Evolutionary conservation across 2,888 invertebrate species (phyloP).

Genomic region (Synanthedon vespiformis): DNA sequence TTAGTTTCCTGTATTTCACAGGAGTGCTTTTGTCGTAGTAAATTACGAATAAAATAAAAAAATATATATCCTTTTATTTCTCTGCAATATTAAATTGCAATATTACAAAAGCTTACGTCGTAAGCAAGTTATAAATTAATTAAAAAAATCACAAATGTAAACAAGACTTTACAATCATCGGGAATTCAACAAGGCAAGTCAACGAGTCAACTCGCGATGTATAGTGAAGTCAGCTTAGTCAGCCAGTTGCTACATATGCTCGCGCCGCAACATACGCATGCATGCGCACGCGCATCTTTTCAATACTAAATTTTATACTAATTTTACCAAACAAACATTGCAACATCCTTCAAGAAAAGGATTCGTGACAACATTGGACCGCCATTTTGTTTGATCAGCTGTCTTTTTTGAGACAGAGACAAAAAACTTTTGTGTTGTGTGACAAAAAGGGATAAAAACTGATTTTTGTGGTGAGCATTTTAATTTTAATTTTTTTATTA

Average conservation of each 20-base stretch:
- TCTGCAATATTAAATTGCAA: no score
- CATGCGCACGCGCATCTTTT: slow-evolving; percentile 7
- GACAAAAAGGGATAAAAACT: not conserved
- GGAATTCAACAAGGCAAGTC: slow-evolving; percentile 21
- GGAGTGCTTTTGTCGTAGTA: no score
- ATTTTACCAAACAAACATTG: not conserved
- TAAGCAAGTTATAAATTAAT: no score
- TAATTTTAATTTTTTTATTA: no score
- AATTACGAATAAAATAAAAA: no score
- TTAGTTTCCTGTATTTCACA: no score
- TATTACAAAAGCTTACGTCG: no score
- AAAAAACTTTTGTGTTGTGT: slow-evolving; percentile 2
- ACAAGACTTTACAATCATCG: slow-evolving; percentile 30
- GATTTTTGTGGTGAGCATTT: no score
- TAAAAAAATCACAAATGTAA: slow-evolving; percentile 19
- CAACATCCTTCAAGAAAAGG: slow-evolving; percentile 11
- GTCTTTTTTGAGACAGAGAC: slow-evolving; percentile 22
- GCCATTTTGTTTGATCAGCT: slow-evolving; percentile 35
- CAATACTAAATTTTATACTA: not conserved
- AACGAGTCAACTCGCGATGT: slow-evolving; percentile 22
- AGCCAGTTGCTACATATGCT: no score
- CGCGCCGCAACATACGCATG: slow-evolving; percentile 6
- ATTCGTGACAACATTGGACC: slow-evolving; percentile 1
- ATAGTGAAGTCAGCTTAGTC: no score
- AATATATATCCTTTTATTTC: no score